These are phyloP conservation scores for Urocyon cinereoargenteus DNA, from an alignment of 2,797 vertebrate species.

Conservation along the genomic window DNA sequence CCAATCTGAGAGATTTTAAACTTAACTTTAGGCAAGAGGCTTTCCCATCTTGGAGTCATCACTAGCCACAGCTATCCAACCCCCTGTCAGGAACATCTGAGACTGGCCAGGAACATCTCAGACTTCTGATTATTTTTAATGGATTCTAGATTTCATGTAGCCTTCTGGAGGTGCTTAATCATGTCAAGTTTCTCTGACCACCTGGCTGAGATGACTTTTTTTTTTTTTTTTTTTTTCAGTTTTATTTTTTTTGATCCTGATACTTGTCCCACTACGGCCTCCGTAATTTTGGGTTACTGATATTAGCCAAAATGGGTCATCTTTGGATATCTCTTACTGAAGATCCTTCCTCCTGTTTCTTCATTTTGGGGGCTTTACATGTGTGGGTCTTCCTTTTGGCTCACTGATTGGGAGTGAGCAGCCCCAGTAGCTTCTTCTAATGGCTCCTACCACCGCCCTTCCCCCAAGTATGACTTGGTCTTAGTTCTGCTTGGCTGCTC, in stretches of 20 bases:
- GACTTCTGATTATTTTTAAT: constrained; percentile 40
- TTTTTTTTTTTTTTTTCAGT: constrained; percentile 64
- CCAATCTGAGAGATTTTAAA: background rate
- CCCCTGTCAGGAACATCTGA: background rate
- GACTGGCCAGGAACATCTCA: background rate
- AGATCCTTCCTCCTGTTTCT: background rate
- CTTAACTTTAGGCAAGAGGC: background rate
- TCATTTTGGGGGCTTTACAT: constrained; percentile 13
- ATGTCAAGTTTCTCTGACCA: constrained; percentile 48
- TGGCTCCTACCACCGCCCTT: background rate
- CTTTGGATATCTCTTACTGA: constrained; percentile 14
- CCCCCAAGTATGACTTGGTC: background rate
- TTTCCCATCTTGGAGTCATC: background rate
- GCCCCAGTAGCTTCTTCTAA: background rate
- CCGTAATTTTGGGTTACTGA: background rate
- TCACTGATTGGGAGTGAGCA: constrained; percentile 12
- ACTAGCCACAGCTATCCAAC: background rate
- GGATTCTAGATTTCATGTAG: constrained; percentile 41
- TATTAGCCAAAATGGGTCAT: constrained; percentile 48
- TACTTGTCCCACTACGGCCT: background rate
- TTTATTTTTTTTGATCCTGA: constrained; percentile 38
- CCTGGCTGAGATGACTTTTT: constrained; percentile 44
- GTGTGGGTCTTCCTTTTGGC: constrained; percentile 54
- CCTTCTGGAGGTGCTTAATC: background rate
- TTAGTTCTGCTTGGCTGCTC: constrained; percentile 53